A percentile compares a stretch with the other conserved stretches of the same genome.
These are phyloP conservation scores for Forbesichthys agassizii DNA, from an alignment of 2,113 vertebrate genomes.

Conservation along the genomic window DNA sequence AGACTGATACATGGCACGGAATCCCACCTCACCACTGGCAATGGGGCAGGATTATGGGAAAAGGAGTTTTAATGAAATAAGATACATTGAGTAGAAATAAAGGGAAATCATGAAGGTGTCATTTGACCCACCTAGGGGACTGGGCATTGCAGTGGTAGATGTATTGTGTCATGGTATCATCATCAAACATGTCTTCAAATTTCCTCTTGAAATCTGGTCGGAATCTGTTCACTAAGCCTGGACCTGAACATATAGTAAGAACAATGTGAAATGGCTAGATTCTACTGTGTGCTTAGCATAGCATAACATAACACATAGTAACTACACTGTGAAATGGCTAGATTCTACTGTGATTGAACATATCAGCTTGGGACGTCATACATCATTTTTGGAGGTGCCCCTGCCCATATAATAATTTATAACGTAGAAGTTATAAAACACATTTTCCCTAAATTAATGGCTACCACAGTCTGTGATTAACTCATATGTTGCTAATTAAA, in stretches of 20 bases:
- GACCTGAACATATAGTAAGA: constrained; percentile 70
- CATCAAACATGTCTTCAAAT: constrained; percentile 88
- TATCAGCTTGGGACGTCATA: no score
- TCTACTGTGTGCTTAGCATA: background rate
- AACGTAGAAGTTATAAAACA: no score
- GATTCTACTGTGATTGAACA: background rate
- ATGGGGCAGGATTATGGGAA: background rate
- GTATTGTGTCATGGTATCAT: constrained; percentile 89
- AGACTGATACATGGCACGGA: constrained; percentile 84
- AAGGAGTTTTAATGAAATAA: background rate
- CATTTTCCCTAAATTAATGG: no score
- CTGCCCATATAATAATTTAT: no score
- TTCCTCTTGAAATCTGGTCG: constrained; percentile 89
- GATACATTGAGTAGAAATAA: background rate
- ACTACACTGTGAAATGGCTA: background rate
- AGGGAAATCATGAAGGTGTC: background rate
- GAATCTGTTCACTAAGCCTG: constrained; percentile 86
- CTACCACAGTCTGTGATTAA: no score
- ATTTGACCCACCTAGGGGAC: constrained; percentile 79
- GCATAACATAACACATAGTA: constrained; percentile 9
- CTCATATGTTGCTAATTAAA: no score
- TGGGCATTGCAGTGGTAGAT: constrained; percentile 94
- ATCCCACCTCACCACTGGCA: constrained; percentile 86
- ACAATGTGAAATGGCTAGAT: background rate
- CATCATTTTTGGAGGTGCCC: no score